Evolutionary conservation across 2,888 invertebrate species (phyloP), one percentile per base, ranked within the genome.

Genomic region (Amaurobius ferox): DNA sequence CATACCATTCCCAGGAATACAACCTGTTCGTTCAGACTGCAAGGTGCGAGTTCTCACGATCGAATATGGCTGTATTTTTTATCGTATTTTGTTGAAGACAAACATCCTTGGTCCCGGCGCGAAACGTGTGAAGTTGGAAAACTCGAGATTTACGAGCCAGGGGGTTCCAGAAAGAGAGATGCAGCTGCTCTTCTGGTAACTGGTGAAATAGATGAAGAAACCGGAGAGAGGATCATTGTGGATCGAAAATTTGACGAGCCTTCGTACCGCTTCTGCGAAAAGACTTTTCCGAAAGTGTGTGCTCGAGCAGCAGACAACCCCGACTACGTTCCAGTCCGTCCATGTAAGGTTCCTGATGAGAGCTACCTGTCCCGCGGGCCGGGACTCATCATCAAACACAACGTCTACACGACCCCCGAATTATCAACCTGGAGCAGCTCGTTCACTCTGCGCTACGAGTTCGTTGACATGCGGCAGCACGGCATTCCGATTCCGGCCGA

Each of bases 61-160:
- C 68, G 87, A n/a, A 94, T 97, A 78, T 97, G 97, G 97, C 93
- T 96, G 89, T 96, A 95, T 92, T 96, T 96, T 91, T 94, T 95
- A 88, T 96, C 96, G 88, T 96, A 95, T 92, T 95, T 95, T 89
- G 95, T 96, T 89, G 94, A 95, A 90, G 95, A 89, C 74, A 79
- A 72, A 9, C 87, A 88, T 48, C 89, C 85, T 23, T 89, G 89
- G 89, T 87, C 88, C 0, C 39, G 77, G 13, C 73, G 87, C 16
- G 89, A 89, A 64, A 88, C 87, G n/a, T 89, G 89, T 35, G 89
- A 89, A 62, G 83, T 87, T 7, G 86, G 88, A 26, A 83, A 76
- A 35, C 68, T 89, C 40, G 88, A 89, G 32, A 88, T 89, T 30
- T 88, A 86, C 67, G 89, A 88, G 29, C 76, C 76, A 11, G 78